These are phyloP conservation scores for Neodiprion fabricii DNA, from an alignment of 1,140 invertebrate species.

Conservation along the genomic window DNA sequence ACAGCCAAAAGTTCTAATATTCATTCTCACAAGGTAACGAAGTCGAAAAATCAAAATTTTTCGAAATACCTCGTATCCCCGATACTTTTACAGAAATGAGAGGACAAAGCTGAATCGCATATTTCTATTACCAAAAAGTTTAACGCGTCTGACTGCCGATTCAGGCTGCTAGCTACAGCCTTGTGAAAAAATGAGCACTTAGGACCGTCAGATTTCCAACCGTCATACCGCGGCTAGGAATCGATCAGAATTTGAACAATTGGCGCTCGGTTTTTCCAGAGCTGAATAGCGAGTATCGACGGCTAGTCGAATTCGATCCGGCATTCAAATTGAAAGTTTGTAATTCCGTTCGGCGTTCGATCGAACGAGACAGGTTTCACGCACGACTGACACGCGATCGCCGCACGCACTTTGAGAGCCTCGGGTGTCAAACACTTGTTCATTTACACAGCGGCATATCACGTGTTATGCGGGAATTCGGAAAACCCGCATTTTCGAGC, in stretches of 20 bases:
- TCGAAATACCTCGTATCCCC: no score
- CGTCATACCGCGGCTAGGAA: no score
- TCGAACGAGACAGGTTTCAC: constrained; percentile 1
- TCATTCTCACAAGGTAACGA: no score
- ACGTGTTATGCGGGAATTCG: neutral
- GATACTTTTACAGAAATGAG: no score
- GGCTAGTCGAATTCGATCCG: neutral
- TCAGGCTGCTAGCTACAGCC: no score
- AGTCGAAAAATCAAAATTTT: no score
- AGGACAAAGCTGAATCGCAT: no score
- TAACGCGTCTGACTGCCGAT: no score
- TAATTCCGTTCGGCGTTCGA: neutral
- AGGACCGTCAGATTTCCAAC: no score
- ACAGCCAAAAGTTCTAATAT: no score
- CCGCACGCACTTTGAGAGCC: neutral
- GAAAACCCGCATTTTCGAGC: neutral
- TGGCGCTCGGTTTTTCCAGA: neutral
- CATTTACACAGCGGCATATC: neutral
- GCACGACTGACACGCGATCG: neutral
- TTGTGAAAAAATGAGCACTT: no score
- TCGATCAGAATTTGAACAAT: neutral
- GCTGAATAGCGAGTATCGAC: neutral
- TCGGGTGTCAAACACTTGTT: neutral
- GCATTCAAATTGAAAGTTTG: neutral
- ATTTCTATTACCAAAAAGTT: no score